Evolutionary conservation across 2,113 vertebrate species (phyloP), one percentile per base, ranked within the genome.

Genomic region (Notarius quadriscutis): DNA sequence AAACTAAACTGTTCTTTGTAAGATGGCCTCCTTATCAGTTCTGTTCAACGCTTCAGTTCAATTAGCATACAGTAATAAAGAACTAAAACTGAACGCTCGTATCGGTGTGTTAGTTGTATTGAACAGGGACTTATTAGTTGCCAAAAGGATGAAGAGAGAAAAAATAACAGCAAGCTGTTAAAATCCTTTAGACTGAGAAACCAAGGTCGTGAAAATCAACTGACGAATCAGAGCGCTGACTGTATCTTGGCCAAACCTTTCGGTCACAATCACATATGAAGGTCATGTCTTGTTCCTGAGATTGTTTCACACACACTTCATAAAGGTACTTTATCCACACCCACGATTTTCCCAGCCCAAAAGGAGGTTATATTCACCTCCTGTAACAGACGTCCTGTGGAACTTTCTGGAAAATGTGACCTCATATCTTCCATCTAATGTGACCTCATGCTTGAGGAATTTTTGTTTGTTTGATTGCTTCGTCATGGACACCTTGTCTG

Each of bases 211-310:
- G 20, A 22, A 20, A 74, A 20, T 15, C 22, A 12, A n/a, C 6
- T 50, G 22, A 82, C 10, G 41, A 53, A 55, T 75, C 22, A 67
- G 55, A 58, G 85, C 57, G 58, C 65, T 82, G 34, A n/a, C 77
- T 55, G 87, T 90, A 87, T 87, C 90, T 90, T 89, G 81, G 22
- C 69, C 71, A 63, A n/a, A 20, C 30, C 74, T 53, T 77, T 77
- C 11, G n/a, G 4, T n/a, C 20, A 51, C 20, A 25, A 77, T 75
- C 22, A 51, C 48, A 75, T 22, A 75, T 7, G 34, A 48, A 53
- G 11, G 74, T n/a, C 74, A 53, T 41, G 25, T 58, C 34, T 20
- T 51, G 51, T 60, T 77, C 14, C 25, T 62, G 5, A 62, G 55
- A 85, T 57, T 51, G 12, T 75, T 85, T 60, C 71, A 50, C 84